phyloP scores from a whole-genome alignment of 92 coral and sea anemone species.

The Diadumene lineata region DNA sequence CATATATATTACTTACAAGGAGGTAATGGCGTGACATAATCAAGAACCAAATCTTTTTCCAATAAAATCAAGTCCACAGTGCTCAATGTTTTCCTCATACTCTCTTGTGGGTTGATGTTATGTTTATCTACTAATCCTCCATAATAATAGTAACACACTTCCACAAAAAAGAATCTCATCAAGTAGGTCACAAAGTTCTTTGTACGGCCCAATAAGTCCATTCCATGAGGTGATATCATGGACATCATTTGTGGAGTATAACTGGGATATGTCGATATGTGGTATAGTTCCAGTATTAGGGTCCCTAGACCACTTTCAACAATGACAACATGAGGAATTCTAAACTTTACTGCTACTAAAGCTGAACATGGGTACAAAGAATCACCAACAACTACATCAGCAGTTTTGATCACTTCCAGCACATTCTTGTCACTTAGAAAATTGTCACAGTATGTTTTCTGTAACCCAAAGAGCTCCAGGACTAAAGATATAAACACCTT shows the following conservation, averaged over 20 bases:
- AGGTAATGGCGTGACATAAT: neutral
- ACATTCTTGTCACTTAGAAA: conserved; percentile 18
- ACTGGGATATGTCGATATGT: conserved; percentile 18
- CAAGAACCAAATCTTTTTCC: neutral
- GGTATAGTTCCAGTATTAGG: conserved; percentile 8
- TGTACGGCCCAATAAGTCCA: conserved; percentile 21
- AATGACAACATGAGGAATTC: conserved; percentile 34
- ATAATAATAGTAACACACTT: neutral
- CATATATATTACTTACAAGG: conserved; percentile 7
- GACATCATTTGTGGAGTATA: conserved; percentile 30
- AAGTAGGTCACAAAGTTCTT: conserved; percentile 18
- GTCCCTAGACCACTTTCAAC: conserved; percentile 2
- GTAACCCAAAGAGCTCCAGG: neutral
- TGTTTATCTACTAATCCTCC: conserved; percentile 22
- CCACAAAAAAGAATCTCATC: neutral
- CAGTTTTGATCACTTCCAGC: conserved; percentile 22
- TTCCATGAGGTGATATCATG: neutral
- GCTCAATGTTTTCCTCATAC: conserved; percentile 34
- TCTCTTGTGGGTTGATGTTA: conserved; percentile 44
- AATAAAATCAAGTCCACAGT: conserved; percentile 36
- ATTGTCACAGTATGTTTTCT: conserved; percentile 22
- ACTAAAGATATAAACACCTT: neutral
- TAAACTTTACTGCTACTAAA: conserved; percentile 38
- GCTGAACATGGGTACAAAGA: conserved; percentile 34
- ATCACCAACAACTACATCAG: conserved; percentile 47